These are phyloP conservation scores for Scomber japonicus DNA, from an alignment of 2,113 vertebrate genomes.

Conservation along the genomic window DNA sequence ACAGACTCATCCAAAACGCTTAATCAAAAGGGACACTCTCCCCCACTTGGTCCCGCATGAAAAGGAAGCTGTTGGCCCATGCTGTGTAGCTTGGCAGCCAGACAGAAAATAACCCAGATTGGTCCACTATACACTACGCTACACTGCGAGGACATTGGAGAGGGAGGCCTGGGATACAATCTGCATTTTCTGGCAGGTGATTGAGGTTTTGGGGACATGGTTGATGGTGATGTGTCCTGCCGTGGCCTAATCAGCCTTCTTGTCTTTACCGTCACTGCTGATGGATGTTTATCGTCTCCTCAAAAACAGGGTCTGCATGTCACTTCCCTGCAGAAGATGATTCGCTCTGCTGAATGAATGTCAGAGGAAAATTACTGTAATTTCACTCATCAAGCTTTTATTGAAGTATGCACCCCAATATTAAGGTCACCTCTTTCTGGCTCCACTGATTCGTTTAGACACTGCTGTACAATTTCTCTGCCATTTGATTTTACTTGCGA, in stretches of 20 bases:
- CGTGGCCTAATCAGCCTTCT: slow-evolving; percentile 57
- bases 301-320: slow-evolving; percentile 13
- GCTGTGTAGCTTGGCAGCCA: slow-evolving; percentile 55
- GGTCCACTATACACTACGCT: neutral
- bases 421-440: slow-evolving; percentile 44
- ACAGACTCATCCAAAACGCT: slow-evolving; percentile 51
- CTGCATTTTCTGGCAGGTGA: slow-evolving; percentile 62
- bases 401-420: slow-evolving; percentile 31
- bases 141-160: slow-evolving; percentile 3
- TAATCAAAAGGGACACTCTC: slow-evolving; percentile 66
- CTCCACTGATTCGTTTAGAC: slow-evolving; percentile 18
- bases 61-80: slow-evolving; percentile 53
- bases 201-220: slow-evolving; percentile 44
- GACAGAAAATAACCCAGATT: slow-evolving; percentile 45
- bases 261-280: slow-evolving; percentile 48
- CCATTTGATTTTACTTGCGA: neutral
- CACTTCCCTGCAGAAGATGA: slow-evolving; percentile 44
- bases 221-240: slow-evolving; percentile 45
- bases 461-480: slow-evolving; percentile 32
- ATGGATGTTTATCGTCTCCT: slow-evolving; percentile 54
- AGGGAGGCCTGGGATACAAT: slow-evolving; percentile 43
- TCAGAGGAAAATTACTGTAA: slow-evolving; percentile 62
- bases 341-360: slow-evolving; percentile 48
- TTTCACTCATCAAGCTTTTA: slow-evolving; percentile 54
- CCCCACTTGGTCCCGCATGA: slow-evolving; percentile 50